These are phyloP conservation scores for Escarpia spicata DNA, from an alignment of 2,888 invertebrate species.

Conservation along the genomic window DNA sequence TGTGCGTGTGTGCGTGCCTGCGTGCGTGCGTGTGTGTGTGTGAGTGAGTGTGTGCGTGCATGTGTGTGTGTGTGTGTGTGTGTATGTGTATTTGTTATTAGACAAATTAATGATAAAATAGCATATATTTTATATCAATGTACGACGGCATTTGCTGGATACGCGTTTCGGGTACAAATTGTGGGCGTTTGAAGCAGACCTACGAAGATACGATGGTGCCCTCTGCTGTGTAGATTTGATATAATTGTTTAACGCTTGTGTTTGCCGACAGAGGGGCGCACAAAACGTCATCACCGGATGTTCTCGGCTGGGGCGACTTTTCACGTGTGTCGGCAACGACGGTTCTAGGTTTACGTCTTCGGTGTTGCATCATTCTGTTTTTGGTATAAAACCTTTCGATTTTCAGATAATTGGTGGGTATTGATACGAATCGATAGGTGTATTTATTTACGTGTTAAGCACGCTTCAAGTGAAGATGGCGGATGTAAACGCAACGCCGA, in stretches of 20 bases:
- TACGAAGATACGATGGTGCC: background rate
- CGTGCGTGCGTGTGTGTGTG: background rate
- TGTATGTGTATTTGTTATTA: background rate
- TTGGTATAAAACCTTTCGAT: background rate
- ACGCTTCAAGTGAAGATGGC: background rate
- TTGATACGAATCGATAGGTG: background rate
- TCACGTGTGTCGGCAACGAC: constrained; percentile 10
- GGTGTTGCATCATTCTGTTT: background rate
- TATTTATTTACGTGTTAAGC: background rate
- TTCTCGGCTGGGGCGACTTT: background rate
- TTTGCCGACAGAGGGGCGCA: background rate
- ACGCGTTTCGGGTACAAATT: too few species aligned
- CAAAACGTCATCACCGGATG: constrained; percentile 1
- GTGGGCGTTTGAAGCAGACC: too few species aligned
- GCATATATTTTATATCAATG: too few species aligned
- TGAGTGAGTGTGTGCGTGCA: background rate
- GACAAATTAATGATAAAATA: background rate
- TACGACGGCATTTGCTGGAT: too few species aligned
- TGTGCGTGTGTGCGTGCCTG: too few species aligned
- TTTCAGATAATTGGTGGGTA: background rate
- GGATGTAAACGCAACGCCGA: background rate
- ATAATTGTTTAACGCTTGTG: background rate
- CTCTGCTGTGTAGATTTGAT: background rate
- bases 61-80: background rate
- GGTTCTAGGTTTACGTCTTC: background rate